Evolutionary conservation across 2,797 vertebrate species (phyloP).

Genomic region (Pampus argenteus): DNA sequence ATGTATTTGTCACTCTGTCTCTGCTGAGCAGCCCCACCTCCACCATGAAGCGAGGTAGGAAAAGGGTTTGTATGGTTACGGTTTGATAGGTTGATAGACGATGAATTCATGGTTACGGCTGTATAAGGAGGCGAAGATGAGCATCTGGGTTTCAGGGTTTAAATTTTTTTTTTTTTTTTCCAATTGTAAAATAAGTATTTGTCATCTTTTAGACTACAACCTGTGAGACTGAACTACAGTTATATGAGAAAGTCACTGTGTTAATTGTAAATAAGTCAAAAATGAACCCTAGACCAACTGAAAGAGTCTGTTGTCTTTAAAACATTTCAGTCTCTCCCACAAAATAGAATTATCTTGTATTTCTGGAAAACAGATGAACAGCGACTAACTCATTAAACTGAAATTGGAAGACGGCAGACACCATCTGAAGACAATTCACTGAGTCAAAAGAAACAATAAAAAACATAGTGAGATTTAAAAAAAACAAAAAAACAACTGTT

Average conservation of each 20-base stretch:
- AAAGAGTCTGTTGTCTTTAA: background rate
- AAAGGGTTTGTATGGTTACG: background rate
- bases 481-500: too few species aligned
- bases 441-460: too few species aligned
- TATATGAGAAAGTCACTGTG: slow-evolving; percentile 4
- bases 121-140: background rate
- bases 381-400: too few species aligned
- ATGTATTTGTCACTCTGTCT: slow-evolving; percentile 43
- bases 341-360: background rate
- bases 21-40: slow-evolving; percentile 38
- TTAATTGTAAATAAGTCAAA: slow-evolving; percentile 24
- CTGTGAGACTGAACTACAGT: background rate
- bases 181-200: too few species aligned
- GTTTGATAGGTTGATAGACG: background rate
- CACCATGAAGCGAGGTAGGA: slow-evolving; percentile 57
- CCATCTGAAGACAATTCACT: too few species aligned
- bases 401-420: too few species aligned
- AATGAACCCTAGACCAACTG: background rate
- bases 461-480: too few species aligned
- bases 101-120: background rate
- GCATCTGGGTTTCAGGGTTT: background rate
- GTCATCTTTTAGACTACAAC: background rate
- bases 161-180: too few species aligned
- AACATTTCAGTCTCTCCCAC: background rate
- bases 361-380: background rate